Conservation (phyloP, 2,113 vertebrate genomes). For the Seriola rivoliana region DNA sequence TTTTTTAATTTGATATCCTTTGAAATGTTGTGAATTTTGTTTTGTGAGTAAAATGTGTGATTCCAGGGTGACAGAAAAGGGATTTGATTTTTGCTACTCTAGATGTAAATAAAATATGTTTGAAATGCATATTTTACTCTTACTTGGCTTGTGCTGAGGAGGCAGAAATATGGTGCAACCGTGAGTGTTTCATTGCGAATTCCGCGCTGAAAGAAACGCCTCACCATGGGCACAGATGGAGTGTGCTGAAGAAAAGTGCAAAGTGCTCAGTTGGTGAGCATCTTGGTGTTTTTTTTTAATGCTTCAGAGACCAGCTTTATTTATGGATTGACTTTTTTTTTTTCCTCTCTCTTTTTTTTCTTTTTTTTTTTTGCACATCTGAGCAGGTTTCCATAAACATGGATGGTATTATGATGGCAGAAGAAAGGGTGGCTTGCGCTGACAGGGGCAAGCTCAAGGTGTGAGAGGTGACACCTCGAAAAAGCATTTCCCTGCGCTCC, state of each 20-base stretch:
- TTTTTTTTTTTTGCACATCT: constrained; percentile 22
- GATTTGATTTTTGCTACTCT: constrained; percentile 35
- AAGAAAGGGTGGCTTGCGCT: background rate
- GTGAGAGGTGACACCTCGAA: constrained; percentile 44
- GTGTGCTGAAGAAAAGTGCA: constrained; percentile 43
- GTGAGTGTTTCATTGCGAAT: constrained; percentile 43
- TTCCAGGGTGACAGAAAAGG: constrained; percentile 28
- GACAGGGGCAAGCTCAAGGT: constrained; percentile 21
- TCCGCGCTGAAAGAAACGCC: constrained; percentile 28
- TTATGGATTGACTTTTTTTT: constrained; percentile 44
- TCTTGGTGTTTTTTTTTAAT: constrained; percentile 42
- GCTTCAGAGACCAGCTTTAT: constrained; percentile 57
- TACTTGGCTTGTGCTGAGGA: constrained; percentile 39
- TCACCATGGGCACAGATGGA: constrained; percentile 53
- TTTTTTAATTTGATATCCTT: background rate
- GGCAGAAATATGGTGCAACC: constrained; percentile 44
- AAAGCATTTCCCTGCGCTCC: constrained; percentile 32
- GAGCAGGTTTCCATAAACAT: constrained; percentile 17
- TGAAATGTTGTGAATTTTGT: background rate
- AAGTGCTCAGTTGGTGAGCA: constrained; percentile 60
- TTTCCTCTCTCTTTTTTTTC: background rate
- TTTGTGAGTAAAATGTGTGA: constrained; percentile 29
- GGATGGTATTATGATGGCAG: background rate
- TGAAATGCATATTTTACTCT: constrained; percentile 59
- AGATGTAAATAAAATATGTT: constrained; percentile 70